These are phyloP conservation scores for Cyprinodon variegatus DNA, from an alignment of 2,113 vertebrate species.

Conservation along the genomic window DNA sequence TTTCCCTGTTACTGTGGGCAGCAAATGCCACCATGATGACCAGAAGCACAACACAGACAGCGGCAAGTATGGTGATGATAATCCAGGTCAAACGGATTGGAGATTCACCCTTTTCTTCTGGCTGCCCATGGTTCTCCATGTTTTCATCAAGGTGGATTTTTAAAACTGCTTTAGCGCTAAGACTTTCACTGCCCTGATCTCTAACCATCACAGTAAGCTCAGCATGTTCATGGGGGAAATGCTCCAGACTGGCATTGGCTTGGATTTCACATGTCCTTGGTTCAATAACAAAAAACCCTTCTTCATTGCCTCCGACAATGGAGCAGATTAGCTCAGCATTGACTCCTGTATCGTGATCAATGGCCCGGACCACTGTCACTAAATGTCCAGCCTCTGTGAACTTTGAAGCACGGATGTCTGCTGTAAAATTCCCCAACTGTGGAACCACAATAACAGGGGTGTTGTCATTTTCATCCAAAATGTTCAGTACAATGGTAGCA, in stretches of 20 bases:
- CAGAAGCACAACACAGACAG: constrained; percentile 87
- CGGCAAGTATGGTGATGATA: constrained; percentile 91
- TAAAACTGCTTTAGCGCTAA: constrained; percentile 88
- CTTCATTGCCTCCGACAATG: constrained; percentile 88
- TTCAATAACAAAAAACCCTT: constrained; percentile 88
- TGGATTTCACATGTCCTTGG: constrained; percentile 90
- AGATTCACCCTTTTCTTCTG: constrained; percentile 72
- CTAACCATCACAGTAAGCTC: constrained; percentile 87
- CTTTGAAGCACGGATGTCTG: constrained; percentile 87
- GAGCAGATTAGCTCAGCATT: constrained; percentile 93
- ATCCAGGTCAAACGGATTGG: constrained; percentile 87
- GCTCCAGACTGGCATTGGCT: constrained; percentile 88
- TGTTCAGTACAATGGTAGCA: constrained; percentile 87
- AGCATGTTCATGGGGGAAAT: constrained; percentile 80
- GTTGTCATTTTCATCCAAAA: constrained; percentile 96
- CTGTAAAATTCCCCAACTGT: constrained; percentile 87
- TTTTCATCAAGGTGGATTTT: constrained; percentile 83
- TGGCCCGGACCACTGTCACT: constrained; percentile 86
- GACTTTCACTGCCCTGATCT: constrained; percentile 90
- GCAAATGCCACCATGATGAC: constrained; percentile 95
- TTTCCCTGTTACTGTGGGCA: constrained; percentile 89
- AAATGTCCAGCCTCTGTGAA: constrained; percentile 86
- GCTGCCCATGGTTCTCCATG: constrained; percentile 84
- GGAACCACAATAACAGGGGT: constrained; percentile 88
- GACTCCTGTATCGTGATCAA: constrained; percentile 90